A percentile compares a stretch with the other conserved stretches of the same genome.
Conservation (phyloP, 2,113 vertebrate genomes). For the Xerus inauris region DNA sequence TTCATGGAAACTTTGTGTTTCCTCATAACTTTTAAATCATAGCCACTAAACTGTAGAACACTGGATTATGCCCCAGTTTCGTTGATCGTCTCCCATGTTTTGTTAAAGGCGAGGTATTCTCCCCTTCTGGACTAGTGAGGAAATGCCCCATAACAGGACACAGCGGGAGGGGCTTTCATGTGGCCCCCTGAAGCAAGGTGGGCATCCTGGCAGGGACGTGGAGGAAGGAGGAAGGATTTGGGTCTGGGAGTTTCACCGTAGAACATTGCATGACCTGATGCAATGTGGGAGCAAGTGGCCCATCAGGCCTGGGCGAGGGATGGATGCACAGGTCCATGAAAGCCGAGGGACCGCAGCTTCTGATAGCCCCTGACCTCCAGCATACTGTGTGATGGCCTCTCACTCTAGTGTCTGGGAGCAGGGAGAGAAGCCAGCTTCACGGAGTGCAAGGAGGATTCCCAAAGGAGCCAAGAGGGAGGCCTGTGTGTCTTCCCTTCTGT, state of each 20-base stretch:
- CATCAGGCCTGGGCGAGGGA: not conserved
- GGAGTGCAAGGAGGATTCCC: not conserved
- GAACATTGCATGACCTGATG: accelerated
- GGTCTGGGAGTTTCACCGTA: accelerated
- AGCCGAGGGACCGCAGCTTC: not conserved
- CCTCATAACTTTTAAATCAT: not conserved
- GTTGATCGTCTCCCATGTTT: not conserved
- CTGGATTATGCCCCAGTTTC: not conserved
- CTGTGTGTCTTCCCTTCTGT: not conserved
- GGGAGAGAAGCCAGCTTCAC: not conserved
- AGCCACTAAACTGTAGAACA: not conserved
- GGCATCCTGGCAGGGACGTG: not conserved
- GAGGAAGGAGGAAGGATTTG: not conserved
- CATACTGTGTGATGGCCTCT: not conserved
- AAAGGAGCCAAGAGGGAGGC: too few species aligned
- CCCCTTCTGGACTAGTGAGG: not conserved
- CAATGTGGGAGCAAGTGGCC: not conserved
- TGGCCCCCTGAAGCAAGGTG: not conserved
- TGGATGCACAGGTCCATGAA: not conserved
- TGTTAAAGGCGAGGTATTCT: not conserved
- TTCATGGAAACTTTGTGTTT: not conserved
- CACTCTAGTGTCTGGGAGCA: not conserved
- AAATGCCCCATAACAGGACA: not conserved
- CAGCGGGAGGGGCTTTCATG: not conserved
- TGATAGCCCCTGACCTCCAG: too few species aligned